Base-by-base conservation (phyloP, 2,113 vertebrate genomes). In the Heterocephalus glaber region DNA sequence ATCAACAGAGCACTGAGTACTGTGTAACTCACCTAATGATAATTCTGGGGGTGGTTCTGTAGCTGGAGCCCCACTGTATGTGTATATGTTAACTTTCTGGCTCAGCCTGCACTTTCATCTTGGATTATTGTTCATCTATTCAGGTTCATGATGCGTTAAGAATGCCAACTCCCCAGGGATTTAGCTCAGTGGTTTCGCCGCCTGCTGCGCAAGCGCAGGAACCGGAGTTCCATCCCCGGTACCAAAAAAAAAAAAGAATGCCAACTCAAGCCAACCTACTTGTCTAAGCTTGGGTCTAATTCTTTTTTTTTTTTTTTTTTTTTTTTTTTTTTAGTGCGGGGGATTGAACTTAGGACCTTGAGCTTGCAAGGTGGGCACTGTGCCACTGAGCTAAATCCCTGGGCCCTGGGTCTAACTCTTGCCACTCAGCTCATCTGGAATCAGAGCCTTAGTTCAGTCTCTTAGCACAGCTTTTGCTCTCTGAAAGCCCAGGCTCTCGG, bases 1-100 rank as follows among this genome's bases (percentile, higher is more conserved):
- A 86, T 54, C 41, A 44, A 7, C n/a, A 86, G 20, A 33, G 38
- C n/a, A n/a, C 52, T 35, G 5, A 22, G 35, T 19, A 74, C 2
- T 26, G n/a, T 85, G 26, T 44, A 22, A 8, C 5, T 30, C 66
- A 7, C 5, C 1, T 35, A 20, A 19, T n/a, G 16, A 6, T 52
- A 20, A 9, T 19, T 58, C 14, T 17, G 76, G 13, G 9, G 14
- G 13, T 19, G 5, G 22, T 11, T 41, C 41, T 7, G 33, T 41
- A 41, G 19, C n/a, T 20, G 5, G 35, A 58, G 7, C 0, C 3
- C 20, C 17, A 2, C 44, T 17, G 4, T 66, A 13, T n/a, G 1
- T 41, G 44, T 11, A 22, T 0, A 20, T 22, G 44, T 19, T 66
- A 61, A 13, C 1, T 26, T 70, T 47, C 12, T 16, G 12, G 20